Evolutionary conservation across 2,797 vertebrate species (phyloP).

Genomic region (Micromesistius poutassou): DNA sequence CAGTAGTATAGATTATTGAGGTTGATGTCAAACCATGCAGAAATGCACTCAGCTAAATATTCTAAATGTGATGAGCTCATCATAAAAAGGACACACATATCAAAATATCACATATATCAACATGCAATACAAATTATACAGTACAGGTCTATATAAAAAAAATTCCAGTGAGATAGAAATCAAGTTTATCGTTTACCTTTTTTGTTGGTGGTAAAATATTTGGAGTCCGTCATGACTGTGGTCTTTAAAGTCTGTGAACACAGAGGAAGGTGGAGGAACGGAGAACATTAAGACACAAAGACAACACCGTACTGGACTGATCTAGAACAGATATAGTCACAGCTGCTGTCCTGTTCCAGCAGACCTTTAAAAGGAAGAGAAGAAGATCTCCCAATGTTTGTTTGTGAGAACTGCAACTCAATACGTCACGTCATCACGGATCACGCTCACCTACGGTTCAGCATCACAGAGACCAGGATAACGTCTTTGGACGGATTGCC

Average conservation of each 20-base stretch:
- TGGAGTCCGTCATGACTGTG: conserved; percentile 94
- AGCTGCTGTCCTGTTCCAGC: neutral
- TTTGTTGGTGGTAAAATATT: conserved; percentile 99
- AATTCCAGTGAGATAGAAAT: neutral
- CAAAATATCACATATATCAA: neutral
- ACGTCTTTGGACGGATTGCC: neutral
- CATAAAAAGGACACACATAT: neutral
- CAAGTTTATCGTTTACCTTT: conserved; percentile 77
- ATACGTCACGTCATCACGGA: neutral
- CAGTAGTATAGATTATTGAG: neutral
- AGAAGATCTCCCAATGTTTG: neutral
- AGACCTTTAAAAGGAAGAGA: neutral
- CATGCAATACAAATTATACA: neutral
- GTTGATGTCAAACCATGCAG: no score
- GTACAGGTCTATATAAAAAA: neutral
- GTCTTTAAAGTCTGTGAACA: conserved; percentile 64
- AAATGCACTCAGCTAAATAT: no score
- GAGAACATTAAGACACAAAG: neutral
- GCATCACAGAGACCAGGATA: neutral
- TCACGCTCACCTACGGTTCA: neutral
- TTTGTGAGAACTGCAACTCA: neutral
- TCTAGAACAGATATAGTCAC: neutral
- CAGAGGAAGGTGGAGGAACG: neutral
- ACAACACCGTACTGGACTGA: neutral
- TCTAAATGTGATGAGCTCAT: neutral